phyloP scores from a whole-genome alignment of 2,797 vertebrate species.

The Urosaurus nigricauda region DNA sequence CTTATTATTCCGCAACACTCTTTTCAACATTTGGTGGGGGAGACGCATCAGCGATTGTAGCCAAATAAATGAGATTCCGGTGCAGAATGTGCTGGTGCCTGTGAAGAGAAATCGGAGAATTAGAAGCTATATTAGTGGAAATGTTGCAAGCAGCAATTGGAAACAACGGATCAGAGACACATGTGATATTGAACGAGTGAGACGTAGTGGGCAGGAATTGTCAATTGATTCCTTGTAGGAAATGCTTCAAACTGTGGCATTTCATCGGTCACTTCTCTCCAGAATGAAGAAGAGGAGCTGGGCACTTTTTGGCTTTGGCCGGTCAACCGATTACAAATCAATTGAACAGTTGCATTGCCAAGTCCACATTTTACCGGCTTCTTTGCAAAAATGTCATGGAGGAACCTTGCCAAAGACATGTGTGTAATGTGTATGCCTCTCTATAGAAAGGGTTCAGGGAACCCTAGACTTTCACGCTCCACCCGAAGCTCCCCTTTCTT shows the following conservation, averaged over 20 bases:
- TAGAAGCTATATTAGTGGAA: not conserved
- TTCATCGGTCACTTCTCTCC: no score
- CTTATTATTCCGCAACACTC: slow-evolving; percentile 61
- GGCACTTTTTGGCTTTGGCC: no score
- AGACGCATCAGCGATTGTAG: slow-evolving; percentile 91
- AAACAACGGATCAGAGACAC: not conserved
- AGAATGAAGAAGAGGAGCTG: no score
- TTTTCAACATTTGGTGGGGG: slow-evolving; percentile 68
- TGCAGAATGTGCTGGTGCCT: slow-evolving; percentile 97
- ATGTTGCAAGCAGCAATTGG: not conserved
- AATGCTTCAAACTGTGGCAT: not conserved
- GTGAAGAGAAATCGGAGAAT: not conserved
- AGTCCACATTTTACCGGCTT: no score
- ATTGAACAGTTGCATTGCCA: no score
- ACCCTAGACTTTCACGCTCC: no score
- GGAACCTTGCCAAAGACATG: no score
- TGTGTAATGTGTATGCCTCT: no score
- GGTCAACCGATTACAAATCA: no score
- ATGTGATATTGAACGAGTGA: not conserved
- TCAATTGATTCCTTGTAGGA: not conserved
- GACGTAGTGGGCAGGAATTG: not conserved
- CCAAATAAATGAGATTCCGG: slow-evolving; percentile 95
- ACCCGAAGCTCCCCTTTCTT: no score
- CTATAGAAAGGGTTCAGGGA: no score
- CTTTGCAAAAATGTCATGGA: no score